Evolutionary conservation across 2,888 invertebrate species (phyloP), one percentile per base, ranked within the genome.

Genomic region (Cabera pusaria): DNA sequence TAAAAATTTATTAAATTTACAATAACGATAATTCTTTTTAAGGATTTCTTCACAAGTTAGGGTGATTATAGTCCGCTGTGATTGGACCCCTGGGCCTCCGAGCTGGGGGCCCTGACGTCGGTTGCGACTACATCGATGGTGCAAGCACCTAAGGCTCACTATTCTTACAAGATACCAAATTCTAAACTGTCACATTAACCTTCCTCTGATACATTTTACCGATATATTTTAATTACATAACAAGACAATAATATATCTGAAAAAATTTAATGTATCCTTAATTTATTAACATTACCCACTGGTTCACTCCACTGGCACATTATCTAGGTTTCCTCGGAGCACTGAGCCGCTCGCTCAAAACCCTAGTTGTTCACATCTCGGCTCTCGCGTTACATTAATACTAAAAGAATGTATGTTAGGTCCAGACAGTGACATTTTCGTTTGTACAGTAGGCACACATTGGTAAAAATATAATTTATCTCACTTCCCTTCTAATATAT

Each of bases 181-280:
- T 68, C 75, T 77, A 77, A 76, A 70, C 35, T 57, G 74, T 77
- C 66, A 63, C 67, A 67, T 66, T 66, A 72, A 72, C 70, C 81
- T 81, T 80, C 68, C 73, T 75, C 70, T 72, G 79, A 86, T 87
- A 89, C 86, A 87, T 78, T n/a, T n/a, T n/a, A n/a, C n/a, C n/a
- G n/a, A n/a, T n/a, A n/a, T n/a, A n/a, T n/a, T 85, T 88, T 80
- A 87, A 86, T 81, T 83, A 88, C 85, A 87, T 90, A 90, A 90
- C 89, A 89, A 89, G 86, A 86, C 82, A 86, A 86, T 87, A 86
- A 87, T 89, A 90, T 87, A 88, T 88, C 82, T 89, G 88, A 88
- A 86, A 86, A 79, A 81, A 78, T 87, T 85, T 82, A 82, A 86
- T 86, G 83, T 84, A 81, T 81, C 72, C 85, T 83, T 87, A 85